Evolutionary conservation across 2,888 invertebrate genomes (phyloP).

Genomic region (Phengaris arion): DNA sequence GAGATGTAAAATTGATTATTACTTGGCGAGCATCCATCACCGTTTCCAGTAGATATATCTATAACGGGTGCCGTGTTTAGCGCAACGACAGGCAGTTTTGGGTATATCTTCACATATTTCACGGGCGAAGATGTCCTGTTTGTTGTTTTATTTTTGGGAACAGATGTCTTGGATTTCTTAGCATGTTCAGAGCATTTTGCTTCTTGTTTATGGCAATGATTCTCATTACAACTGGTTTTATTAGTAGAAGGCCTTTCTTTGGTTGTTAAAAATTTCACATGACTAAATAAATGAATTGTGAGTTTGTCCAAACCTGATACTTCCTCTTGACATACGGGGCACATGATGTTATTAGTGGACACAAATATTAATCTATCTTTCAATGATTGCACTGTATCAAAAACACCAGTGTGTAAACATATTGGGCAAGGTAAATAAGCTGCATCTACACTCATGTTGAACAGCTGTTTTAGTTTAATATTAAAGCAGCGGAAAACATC

Average conservation of each 20-base stretch:
- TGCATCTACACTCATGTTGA: slow-evolving; percentile 71
- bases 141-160: slow-evolving; percentile 66
- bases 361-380: slow-evolving; percentile 86
- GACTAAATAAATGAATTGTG: slow-evolving; percentile 90
- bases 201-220: slow-evolving; percentile 31
- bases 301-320: slow-evolving; percentile 89
- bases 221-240: slow-evolving; percentile 41
- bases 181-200: slow-evolving; percentile 42
- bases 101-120: slow-evolving; percentile 72
- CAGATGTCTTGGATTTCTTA: slow-evolving; percentile 56
- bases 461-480: background rate
- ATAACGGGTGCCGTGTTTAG: slow-evolving; percentile 61
- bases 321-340: slow-evolving; percentile 88
- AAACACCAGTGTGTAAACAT: slow-evolving; percentile 85
- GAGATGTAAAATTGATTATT: slow-evolving; percentile 48
- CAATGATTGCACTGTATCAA: slow-evolving; percentile 84
- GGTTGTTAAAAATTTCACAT: slow-evolving; percentile 71
- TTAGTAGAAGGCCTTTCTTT: slow-evolving; percentile 46
- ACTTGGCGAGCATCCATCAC: slow-evolving; percentile 46
- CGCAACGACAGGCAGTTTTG: slow-evolving; percentile 67
- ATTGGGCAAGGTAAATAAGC: slow-evolving; percentile 86
- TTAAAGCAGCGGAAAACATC: slow-evolving; percentile 40
- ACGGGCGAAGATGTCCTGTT: slow-evolving; percentile 53
- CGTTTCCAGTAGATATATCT: slow-evolving; percentile 50
- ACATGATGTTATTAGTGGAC: slow-evolving; percentile 85